Base-by-base conservation (phyloP, 2,113 vertebrate genomes). In the Aplodontia rufa region DNA sequence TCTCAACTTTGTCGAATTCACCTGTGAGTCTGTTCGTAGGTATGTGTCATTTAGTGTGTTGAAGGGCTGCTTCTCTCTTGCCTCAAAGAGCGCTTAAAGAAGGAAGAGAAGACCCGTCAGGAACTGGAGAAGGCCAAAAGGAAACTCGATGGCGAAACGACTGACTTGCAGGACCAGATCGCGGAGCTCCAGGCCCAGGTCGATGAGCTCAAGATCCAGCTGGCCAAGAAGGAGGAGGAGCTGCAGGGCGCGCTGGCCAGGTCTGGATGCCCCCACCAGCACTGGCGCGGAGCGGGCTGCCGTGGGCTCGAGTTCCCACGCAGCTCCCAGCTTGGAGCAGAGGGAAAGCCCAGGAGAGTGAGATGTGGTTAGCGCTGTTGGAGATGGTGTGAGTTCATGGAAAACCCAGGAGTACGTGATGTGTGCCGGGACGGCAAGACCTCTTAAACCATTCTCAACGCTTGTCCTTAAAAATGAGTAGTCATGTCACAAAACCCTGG, bases 101-200 rank as follows among this genome's bases (percentile, higher is more conserved):
- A 99, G 97, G 99, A 99, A 94, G 99, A 99, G 97, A 99, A 99
- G 93, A 99, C 99, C 0, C 99, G 99, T 0, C 99, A 99, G 89
- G 99, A 99, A 95, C 96, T 99, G 84, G 99, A 99, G 97, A 99
- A 99, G 96, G 99, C 99, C 71, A 99, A 99, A 95, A 98, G 99
- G 49, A 99, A 99, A 96, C 99, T 99, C 55, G 99, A 99, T 1
- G 99, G 98, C 0, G 99, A 99, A 97, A 99, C 99, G 0, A 99
- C 99, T 0, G 99, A 99, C 97, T 98, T 99, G 81, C 99, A 99
- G 98, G 99, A 99, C 98, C 99, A 99, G 98, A 99, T 99, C 7
- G 99, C 98, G 0, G 99, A 99, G 98, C 98, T 99, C 2, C 99
- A 99, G 97, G 99, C 99, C 2, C 99, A 99, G 98, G 99, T 99